These are phyloP conservation scores for Diadema setosum DNA, from an alignment of 35 echinoderm and acorn worm species.

Conservation along the genomic window DNA sequence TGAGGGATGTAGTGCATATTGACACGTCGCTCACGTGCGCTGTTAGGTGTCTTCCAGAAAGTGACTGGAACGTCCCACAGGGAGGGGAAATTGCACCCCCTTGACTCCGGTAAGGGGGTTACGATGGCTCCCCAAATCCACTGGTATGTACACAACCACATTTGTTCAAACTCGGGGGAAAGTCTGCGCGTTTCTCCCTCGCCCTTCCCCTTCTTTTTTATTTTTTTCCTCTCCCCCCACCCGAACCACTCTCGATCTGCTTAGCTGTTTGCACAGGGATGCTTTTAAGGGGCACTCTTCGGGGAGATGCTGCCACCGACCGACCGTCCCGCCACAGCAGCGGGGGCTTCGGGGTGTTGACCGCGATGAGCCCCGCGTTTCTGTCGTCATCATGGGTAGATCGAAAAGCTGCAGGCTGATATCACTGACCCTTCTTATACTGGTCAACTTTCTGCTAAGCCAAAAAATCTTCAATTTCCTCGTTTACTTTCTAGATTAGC, in stretches of 20 bases:
- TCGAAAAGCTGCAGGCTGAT: too few species aligned
- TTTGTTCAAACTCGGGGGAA: slow-evolving; percentile 10
- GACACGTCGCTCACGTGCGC: background rate
- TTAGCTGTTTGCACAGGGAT: background rate
- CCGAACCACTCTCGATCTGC: background rate
- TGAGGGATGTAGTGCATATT: background rate
- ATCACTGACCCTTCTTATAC: too few species aligned
- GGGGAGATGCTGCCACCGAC: background rate
- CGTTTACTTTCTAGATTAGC: too few species aligned
- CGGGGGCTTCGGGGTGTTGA: too few species aligned
- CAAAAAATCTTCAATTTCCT: too few species aligned
- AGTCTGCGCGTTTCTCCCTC: background rate
- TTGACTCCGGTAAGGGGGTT: background rate
- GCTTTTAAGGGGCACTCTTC: background rate
- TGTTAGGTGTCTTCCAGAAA: too few species aligned
- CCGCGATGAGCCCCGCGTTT: too few species aligned
- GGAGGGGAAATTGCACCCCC: background rate
- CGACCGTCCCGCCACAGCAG: background rate
- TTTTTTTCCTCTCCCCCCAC: background rate
- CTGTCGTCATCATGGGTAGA: too few species aligned
- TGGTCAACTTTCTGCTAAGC: too few species aligned
- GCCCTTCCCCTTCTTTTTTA: background rate
- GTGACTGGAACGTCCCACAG: background rate
- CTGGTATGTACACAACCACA: background rate
- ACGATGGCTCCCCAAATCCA: background rate